Percentiles rank a stretch among this genome's conserved stretches.
phyloP scores from a whole-genome alignment of 2,888 invertebrate genomes.

The Aphidoletes aphidimyza region DNA sequence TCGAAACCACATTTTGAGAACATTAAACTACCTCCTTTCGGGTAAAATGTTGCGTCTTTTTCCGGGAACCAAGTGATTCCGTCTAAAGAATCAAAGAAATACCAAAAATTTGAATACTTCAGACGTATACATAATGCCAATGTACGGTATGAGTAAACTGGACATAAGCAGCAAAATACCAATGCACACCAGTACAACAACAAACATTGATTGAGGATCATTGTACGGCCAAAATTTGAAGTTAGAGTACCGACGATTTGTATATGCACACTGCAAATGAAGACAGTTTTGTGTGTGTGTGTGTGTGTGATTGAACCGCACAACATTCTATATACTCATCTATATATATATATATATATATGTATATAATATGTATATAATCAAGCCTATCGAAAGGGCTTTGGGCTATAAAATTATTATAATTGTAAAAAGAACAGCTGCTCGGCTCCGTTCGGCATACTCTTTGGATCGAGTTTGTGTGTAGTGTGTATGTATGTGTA shows the following conservation, averaged over 20 bases:
- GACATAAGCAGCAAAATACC: not conserved
- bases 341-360: not conserved
- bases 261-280: conserved; percentile 30
- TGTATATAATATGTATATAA: conserved; percentile 2
- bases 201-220: not conserved
- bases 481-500: not conserved
- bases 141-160: too few species aligned
- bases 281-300: not conserved
- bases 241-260: too few species aligned
- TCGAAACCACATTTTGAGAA: too few species aligned
- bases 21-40: too few species aligned
- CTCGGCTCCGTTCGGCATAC: conserved; percentile 50
- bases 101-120: too few species aligned
- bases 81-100: too few species aligned
- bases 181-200: not conserved
- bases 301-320: not conserved
- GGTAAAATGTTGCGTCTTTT: too few species aligned
- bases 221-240: too few species aligned
- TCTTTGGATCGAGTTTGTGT: conserved; percentile 11
- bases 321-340: not conserved
- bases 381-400: conserved; percentile 54
- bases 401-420: conserved; percentile 55
- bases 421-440: conserved; percentile 55
- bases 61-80: too few species aligned
- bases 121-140: too few species aligned